A percentile compares a stretch with the other conserved stretches of the same genome.
phyloP scores from a whole-genome alignment of 2,113 vertebrate species.

The Illadopsis cleaveri region DNA sequence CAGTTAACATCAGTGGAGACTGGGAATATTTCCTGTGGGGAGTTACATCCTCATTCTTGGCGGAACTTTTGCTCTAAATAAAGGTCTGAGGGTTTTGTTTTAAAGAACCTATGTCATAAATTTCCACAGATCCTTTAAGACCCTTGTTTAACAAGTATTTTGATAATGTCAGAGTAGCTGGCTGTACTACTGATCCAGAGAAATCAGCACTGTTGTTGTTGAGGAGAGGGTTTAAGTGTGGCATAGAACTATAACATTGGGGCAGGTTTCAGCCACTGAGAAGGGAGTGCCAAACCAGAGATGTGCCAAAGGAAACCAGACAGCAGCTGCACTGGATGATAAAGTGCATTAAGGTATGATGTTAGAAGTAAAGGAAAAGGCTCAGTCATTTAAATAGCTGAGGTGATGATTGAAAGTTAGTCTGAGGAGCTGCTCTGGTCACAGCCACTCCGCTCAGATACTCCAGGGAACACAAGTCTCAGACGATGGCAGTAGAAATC shows the following conservation, averaged over 20 bases:
- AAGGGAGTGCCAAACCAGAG: not conserved
- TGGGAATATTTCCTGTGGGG: not conserved
- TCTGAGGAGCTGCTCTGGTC: not conserved
- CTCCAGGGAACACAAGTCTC: not conserved
- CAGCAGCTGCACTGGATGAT: not conserved
- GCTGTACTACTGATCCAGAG: not conserved
- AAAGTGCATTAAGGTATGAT: not conserved
- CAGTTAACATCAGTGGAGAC: not conserved
- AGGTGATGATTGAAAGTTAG: not conserved
- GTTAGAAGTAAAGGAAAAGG: not conserved
- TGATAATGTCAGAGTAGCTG: constrained; percentile 28
- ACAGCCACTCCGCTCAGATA: not conserved
- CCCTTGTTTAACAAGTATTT: constrained; percentile 49
- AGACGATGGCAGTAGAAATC: not conserved
- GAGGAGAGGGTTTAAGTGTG: constrained; percentile 44
- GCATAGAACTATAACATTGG: constrained; percentile 15
- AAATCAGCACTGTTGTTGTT: constrained; percentile 57
- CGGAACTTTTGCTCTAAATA: not conserved
- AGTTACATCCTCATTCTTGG: not conserved
- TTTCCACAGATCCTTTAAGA: constrained; percentile 45
- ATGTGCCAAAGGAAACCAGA: not conserved
- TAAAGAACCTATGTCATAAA: not conserved
- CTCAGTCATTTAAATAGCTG: not conserved
- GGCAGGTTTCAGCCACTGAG: constrained; percentile 37
- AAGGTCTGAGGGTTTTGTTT: not conserved